These are phyloP conservation scores for Gerris lacustris DNA, from an alignment of 2,888 invertebrate genomes.

Conservation along the genomic window DNA sequence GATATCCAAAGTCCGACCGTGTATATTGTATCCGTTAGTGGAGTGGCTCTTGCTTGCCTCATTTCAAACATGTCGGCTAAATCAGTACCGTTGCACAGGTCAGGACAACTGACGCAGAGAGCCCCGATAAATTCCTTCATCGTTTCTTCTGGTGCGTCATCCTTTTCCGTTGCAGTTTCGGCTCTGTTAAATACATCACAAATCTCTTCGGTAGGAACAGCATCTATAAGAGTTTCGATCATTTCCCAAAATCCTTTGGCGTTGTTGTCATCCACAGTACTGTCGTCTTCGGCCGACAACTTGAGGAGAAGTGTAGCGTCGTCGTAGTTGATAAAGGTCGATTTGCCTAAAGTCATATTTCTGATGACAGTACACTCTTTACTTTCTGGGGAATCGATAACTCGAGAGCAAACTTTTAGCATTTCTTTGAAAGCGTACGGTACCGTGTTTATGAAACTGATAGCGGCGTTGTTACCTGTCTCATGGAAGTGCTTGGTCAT, in stretches of 20 bases:
- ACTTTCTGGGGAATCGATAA: not conserved
- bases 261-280: not conserved
- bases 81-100: not conserved
- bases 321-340: not conserved
- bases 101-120: not conserved
- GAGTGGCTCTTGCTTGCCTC: not conserved
- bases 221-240: not conserved
- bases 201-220: not conserved
- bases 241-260: not conserved
- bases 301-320: not conserved
- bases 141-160: too few species aligned
- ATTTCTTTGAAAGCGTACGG: constrained; percentile 3
- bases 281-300: not conserved
- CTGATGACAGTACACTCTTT: not conserved
- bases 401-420: not conserved
- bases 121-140: not conserved
- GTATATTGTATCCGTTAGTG: not conserved
- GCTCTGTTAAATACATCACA: not conserved
- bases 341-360: not conserved
- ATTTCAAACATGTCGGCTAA: not conserved
- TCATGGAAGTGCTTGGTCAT: not conserved
- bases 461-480: not conserved
- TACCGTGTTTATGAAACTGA: not conserved
- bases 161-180: too few species aligned
- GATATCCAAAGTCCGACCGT: not conserved